A percentile compares a stretch with the other conserved stretches of the same genome.
These are phyloP conservation scores for Ectemnius lituratus DNA, from an alignment of 2,888 invertebrate genomes.

Conservation along the genomic window DNA sequence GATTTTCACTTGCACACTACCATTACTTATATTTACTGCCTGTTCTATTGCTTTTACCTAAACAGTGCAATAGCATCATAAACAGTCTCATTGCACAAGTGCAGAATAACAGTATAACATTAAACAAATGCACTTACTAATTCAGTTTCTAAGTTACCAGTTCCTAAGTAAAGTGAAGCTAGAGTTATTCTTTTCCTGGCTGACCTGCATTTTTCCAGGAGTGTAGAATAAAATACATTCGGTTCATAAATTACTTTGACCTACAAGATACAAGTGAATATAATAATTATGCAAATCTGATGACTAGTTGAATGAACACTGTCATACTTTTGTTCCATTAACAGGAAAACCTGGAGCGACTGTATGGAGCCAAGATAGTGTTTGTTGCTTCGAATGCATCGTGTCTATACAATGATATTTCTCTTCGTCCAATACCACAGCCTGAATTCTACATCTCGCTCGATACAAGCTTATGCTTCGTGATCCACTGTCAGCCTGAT, in stretches of 20 bases:
- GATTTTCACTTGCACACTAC: conserved; percentile 85
- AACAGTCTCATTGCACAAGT: background rate
- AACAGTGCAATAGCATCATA: conserved; percentile 3
- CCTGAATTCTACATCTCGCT: conserved; percentile 57
- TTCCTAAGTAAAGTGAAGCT: conserved; percentile 96
- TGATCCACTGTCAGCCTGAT: conserved; percentile 27
- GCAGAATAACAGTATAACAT: background rate
- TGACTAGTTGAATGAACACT: background rate
- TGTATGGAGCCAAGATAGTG: conserved; percentile 72
- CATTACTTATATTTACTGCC: conserved; percentile 80
- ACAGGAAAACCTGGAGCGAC: conserved; percentile 77
- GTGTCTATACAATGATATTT: conserved; percentile 56
- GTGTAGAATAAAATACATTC: conserved; percentile 85
- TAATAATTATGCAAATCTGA: background rate
- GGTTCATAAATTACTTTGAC: conserved; percentile 89
- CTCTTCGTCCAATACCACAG: conserved; percentile 66
- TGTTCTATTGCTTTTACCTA: conserved; percentile 82
- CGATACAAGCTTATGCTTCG: conserved; percentile 23
- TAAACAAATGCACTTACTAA: conserved; percentile 79
- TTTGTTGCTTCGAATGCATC: conserved; percentile 52
- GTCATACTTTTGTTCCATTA: conserved; percentile 75
- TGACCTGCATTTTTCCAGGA: conserved; percentile 83
- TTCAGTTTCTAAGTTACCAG: conserved; percentile 88
- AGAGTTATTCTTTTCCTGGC: conserved; percentile 88
- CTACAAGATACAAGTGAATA: conserved; percentile 68